Conservation (phyloP, 2,113 vertebrate species). For the Ictidomys tridecemlineatus region DNA sequence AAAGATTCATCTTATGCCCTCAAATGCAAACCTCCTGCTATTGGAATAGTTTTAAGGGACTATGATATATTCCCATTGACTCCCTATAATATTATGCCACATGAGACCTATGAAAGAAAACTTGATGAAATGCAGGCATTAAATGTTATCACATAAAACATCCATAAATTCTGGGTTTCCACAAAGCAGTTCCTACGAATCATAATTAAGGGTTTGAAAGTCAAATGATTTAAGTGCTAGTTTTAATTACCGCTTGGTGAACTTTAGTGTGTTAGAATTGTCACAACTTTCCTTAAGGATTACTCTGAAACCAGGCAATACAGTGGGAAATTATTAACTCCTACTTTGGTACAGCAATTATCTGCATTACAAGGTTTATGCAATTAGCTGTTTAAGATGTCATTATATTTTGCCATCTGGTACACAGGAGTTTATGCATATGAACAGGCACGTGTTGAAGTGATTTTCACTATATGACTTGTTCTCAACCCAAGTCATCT, state of each 20-base stretch:
- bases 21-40: background rate
- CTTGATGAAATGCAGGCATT: slow-evolving; percentile 82
- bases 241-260: slow-evolving; percentile 91
- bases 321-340: slow-evolving; percentile 92
- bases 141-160: slow-evolving; percentile 80
- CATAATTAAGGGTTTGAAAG: slow-evolving; percentile 92
- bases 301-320: slow-evolving; percentile 91
- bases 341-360: slow-evolving; percentile 91
- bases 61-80: background rate
- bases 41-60: background rate
- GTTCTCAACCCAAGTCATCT: slow-evolving; percentile 90
- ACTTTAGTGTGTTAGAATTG: slow-evolving; percentile 90
- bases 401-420: slow-evolving; percentile 94
- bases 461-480: slow-evolving; percentile 91
- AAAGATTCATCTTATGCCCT: background rate
- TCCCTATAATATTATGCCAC: slow-evolving; percentile 10
- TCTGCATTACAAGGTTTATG: slow-evolving; percentile 92
- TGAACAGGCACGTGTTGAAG: slow-evolving; percentile 90
- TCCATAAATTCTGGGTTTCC: slow-evolving; percentile 87
- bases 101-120: slow-evolving; percentile 46
- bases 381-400: slow-evolving; percentile 93
- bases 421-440: slow-evolving; percentile 92
- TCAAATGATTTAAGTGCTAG: slow-evolving; percentile 91
- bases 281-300: slow-evolving; percentile 93
- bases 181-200: slow-evolving; percentile 88